Evolutionary conservation across 2,113 vertebrate species (phyloP).

Genomic region (Daubentonia madagascariensis): DNA sequence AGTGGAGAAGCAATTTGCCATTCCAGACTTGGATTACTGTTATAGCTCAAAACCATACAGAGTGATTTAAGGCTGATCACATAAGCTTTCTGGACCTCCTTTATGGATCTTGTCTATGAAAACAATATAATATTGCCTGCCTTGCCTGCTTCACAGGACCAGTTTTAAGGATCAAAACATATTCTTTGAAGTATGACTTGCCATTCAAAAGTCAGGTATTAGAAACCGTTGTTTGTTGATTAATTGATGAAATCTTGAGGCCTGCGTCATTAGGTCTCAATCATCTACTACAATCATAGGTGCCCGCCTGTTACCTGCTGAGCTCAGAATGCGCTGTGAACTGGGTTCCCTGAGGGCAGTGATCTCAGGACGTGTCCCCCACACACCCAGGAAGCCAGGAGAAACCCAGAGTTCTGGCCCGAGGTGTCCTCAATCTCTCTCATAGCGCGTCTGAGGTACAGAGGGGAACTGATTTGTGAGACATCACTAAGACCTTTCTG

Average conservation of each 20-base stretch:
- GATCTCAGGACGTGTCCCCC: neutral
- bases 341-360: neutral
- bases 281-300: neutral
- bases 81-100: slow-evolving; percentile 24
- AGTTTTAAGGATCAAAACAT: slow-evolving; percentile 5
- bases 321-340: neutral
- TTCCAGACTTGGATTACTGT: slow-evolving; percentile 7
- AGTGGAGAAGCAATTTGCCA: slow-evolving; percentile 30
- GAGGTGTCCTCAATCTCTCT: neutral
- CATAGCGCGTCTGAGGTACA: no score
- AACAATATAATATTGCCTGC: neutral
- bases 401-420: neutral
- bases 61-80: slow-evolving; percentile 34
- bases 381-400: neutral
- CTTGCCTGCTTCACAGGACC: neutral
- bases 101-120: neutral
- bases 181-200: slow-evolving; percentile 21
- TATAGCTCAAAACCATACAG: slow-evolving; percentile 18
- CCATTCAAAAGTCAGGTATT: neutral
- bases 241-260: neutral
- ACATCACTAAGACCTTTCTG: neutral
- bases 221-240: neutral
- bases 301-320: neutral
- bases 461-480: neutral
- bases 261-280: neutral